Evolutionary conservation across 2,888 invertebrate genomes (phyloP), one percentile per base, ranked within the genome.

Genomic region (Tillus elongatus): DNA sequence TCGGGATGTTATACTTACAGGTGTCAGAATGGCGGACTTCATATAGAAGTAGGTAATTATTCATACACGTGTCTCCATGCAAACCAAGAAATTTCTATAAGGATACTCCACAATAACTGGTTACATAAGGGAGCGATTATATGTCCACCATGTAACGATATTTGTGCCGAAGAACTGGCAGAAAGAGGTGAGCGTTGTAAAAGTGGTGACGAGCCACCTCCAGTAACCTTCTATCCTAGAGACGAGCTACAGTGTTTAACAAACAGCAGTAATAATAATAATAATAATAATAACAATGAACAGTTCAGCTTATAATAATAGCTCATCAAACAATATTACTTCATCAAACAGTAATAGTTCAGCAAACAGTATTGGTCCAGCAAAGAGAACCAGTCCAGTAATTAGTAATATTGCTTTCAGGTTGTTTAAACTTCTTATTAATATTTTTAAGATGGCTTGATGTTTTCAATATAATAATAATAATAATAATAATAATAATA

Each of bases 1-100:
- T 93, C 93, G 1, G 97, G 97, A 2, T 98, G 97, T 66, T 97
- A 98, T 63, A 77, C 82, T 57, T 91, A 87, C 60, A 73, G 75
- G 48, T 92, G 91, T 58, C 75, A 77, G 45, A 73, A 74, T 40
- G 87, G 89, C 1, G 70, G 85, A 34, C 66, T 89, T 2, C 80
- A 84, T 56, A 79, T 88, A 47, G 67, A 83, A 77, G 83, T 95
- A 8, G 80, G 80, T 30, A 92, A 93, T 65, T 84, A 88, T 58
- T 81, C 87, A 1, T 95, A 91, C 62, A 84, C 85, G 0, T 97
- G 97, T 57, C 89, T 77, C 61, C 82, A 85, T 57, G 77, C 83
- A 0, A 84, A 85, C 1, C 95, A 96, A 58, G 77, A 83, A 52
- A 66, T 87, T n/a, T 74, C 77, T 16, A 79, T 88, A 44, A 70